Percentiles rank a stretch among this genome's conserved stretches.
Evolutionary conservation across 1,140 invertebrate genomes (phyloP).

Genomic region (Planococcus citri): DNA sequence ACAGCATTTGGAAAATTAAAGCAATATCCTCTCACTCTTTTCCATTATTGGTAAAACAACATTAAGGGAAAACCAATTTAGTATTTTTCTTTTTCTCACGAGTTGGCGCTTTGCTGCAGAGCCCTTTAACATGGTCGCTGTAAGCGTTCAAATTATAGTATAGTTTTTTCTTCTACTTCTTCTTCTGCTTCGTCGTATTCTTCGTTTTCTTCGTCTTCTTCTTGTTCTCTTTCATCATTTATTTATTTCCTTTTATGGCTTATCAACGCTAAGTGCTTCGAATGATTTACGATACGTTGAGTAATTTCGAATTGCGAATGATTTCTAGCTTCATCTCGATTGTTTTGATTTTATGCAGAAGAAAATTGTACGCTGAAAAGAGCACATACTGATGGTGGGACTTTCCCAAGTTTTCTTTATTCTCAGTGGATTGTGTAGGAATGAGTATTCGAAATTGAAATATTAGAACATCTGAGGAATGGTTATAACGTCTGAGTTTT

Average conservation of each 20-base stretch:
- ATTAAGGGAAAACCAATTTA: conserved; percentile 14
- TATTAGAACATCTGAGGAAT: no score
- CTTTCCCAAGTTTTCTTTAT: no score
- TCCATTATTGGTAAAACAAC: conserved; percentile 19
- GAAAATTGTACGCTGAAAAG: no score
- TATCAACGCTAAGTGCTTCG: conserved; percentile 6
- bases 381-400: no score
- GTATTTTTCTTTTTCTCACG: neutral
- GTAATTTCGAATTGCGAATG: neutral
- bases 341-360: no score
- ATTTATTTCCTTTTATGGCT: neutral
- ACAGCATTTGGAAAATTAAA: conserved; percentile 19
- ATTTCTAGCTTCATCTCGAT: no score
- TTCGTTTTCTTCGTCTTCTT: no score
- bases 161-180: neutral
- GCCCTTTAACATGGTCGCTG: neutral
- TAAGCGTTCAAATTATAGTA: neutral
- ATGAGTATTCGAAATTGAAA: no score
- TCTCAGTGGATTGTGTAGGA: no score
- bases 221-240: no score
- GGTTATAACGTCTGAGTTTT: no score
- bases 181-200: no score
- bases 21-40: conserved; percentile 8
- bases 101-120: neutral
- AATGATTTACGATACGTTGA: neutral